Percentiles rank a stretch among this genome's conserved stretches.
phyloP scores from a whole-genome alignment of 2,888 invertebrate genomes.

The Pachycephus smyrnensis region DNA sequence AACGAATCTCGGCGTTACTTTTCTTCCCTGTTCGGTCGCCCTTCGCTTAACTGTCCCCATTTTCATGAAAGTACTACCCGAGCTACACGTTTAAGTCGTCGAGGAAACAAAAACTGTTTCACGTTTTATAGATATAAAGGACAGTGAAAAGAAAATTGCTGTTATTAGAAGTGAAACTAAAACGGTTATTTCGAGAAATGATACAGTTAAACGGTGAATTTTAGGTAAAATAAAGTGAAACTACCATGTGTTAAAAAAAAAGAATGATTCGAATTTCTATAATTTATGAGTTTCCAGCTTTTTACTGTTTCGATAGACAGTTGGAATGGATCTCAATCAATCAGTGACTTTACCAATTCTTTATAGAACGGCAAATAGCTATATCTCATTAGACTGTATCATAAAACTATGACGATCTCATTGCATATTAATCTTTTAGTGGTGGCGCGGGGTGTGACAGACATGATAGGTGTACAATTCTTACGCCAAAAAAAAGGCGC shows the following conservation, averaged over 20 bases:
- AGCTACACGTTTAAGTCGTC: neutral
- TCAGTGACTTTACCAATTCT: too few relatives aligned
- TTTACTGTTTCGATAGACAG: neutral
- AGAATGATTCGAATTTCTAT: neutral
- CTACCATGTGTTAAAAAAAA: too few relatives aligned
- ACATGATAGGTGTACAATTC: too few relatives aligned
- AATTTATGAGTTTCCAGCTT: neutral
- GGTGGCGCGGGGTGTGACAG: too few relatives aligned
- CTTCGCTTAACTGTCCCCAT: neutral
- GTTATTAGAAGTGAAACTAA: neutral
- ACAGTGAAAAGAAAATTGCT: neutral
- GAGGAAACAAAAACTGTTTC: neutral
- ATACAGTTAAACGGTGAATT: neutral
- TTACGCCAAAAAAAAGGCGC: too few relatives aligned
- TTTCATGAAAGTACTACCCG: neutral
- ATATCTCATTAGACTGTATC: too few relatives aligned
- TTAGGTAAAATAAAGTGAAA: neutral
- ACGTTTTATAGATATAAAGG: neutral
- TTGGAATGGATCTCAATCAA: too few relatives aligned
- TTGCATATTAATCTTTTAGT: too few relatives aligned
- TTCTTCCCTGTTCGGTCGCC: neutral
- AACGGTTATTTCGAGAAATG: neutral
- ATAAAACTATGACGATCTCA: too few relatives aligned
- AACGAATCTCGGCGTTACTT: neutral
- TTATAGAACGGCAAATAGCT: too few relatives aligned